Evolutionary conservation across 2,797 vertebrate genomes (phyloP).

Genomic region (Hypotaenidia philippensis): DNA sequence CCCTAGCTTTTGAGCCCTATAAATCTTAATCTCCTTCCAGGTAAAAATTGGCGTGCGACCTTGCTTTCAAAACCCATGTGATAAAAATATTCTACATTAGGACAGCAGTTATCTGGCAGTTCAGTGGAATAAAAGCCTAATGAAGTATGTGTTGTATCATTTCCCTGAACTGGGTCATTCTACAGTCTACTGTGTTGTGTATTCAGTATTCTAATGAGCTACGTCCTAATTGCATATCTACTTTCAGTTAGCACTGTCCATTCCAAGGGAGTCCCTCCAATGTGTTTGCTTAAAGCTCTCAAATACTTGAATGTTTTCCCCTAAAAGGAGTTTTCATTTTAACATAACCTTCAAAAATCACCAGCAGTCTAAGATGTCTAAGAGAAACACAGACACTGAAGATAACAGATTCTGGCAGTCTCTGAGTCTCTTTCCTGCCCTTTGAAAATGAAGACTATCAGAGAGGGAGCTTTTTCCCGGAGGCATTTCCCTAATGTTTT

Average conservation of each 20-base stretch:
- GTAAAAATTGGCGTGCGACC: not conserved
- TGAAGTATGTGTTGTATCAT: not conserved
- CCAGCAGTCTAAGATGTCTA: not conserved
- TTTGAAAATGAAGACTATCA: not conserved
- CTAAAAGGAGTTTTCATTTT: not conserved
- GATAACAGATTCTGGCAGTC: not conserved
- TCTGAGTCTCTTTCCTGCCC: not conserved
- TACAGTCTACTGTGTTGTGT: not conserved
- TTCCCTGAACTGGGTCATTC: not conserved
- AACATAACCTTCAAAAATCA: not conserved
- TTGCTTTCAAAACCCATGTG: not conserved
- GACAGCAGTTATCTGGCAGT: not conserved
- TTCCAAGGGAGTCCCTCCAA: not conserved
- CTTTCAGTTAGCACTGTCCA: not conserved
- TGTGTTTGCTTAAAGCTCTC: not conserved
- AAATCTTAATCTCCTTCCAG: not conserved
- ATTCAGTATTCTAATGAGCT: not conserved
- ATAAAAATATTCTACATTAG: not conserved
- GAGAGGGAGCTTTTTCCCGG: not conserved
- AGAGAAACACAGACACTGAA: not conserved
- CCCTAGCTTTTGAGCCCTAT: not conserved
- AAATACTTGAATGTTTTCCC: not conserved
- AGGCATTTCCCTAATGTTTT: conserved; percentile 11
- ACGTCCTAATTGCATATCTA: not conserved
- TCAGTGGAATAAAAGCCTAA: not conserved